Evolutionary conservation across 2,888 invertebrate genomes (phyloP).

Genomic region (Plusia festucae): DNA sequence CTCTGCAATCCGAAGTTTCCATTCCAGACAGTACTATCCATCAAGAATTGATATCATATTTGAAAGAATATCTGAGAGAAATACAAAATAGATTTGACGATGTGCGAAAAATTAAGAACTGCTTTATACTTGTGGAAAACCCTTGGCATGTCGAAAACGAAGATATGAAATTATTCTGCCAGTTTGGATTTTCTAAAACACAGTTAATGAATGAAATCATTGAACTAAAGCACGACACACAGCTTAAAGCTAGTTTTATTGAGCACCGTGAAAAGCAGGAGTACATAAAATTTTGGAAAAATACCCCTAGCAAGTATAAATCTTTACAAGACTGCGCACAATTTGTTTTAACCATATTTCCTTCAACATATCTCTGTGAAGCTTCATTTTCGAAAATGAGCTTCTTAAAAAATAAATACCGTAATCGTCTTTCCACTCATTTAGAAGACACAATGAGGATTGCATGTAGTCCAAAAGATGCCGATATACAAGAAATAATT

Average conservation of each 20-base stretch:
- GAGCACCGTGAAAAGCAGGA: constrained; percentile 14
- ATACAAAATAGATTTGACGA: constrained; percentile 23
- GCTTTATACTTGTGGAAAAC: constrained; percentile 37
- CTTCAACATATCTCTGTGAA: constrained; percentile 32
- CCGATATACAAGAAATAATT: constrained; percentile 45
- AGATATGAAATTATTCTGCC: constrained; percentile 28
- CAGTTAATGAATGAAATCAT: constrained; percentile 25
- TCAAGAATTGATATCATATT: not conserved
- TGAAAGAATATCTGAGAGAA: constrained; percentile 5
- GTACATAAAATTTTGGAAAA: constrained; percentile 26
- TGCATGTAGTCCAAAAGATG: constrained; percentile 26
- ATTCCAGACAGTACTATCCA: not conserved
- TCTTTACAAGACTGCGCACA: constrained; percentile 30
- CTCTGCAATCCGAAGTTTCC: not conserved
- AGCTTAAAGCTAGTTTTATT: constrained; percentile 18
- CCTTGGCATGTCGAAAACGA: constrained; percentile 32
- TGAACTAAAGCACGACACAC: constrained; percentile 26
- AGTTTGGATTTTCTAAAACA: constrained; percentile 29
- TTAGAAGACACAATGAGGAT: constrained; percentile 35
- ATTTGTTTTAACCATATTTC: constrained; percentile 30
- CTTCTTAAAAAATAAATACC: constrained; percentile 37
- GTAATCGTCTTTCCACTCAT: constrained; percentile 35
- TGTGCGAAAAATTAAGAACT: constrained; percentile 32
- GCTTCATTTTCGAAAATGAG: constrained; percentile 23
- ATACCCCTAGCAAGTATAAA: constrained; percentile 31